These are phyloP conservation scores for Botrylloides violaceus DNA, from an alignment of 23 tunicate genomes.

Conservation along the genomic window DNA sequence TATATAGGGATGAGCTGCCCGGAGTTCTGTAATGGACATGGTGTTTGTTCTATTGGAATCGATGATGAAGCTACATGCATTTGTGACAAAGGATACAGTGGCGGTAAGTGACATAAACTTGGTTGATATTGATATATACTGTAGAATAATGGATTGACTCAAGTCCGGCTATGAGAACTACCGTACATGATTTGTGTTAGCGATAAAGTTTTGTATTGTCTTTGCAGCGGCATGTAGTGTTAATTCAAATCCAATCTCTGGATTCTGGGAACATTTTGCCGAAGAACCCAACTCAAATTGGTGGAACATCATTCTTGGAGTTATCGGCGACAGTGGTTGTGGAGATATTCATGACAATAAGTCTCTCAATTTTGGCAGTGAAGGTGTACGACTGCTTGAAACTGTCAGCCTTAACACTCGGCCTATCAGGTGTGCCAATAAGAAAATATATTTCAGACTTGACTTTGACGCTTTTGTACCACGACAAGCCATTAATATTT, in stretches of 20 bases:
- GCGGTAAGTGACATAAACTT: constrained; percentile 5
- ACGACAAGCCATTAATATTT: too few relatives aligned
- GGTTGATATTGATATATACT: too few relatives aligned
- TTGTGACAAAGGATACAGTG: constrained; percentile 64
- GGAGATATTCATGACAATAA: constrained; percentile 27
- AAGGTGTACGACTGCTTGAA: constrained; percentile 39
- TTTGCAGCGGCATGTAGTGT: constrained; percentile 1
- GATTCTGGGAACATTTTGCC: constrained; percentile 52
- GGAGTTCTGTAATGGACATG: constrained; percentile 56
- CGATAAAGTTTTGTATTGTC: too few relatives aligned
- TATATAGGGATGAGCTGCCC: constrained; percentile 75
- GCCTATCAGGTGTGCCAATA: constrained; percentile 23
- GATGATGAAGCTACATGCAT: constrained; percentile 28
- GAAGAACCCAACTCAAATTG: background rate
- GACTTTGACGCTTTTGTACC: too few relatives aligned
- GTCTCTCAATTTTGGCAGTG: constrained; percentile 40
- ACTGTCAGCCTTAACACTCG: constrained; percentile 51
- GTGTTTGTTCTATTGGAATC: constrained; percentile 16
- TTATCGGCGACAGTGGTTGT: constrained; percentile 7
- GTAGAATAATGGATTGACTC: background rate
- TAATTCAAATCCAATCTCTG: background rate
- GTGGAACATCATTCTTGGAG: constrained; percentile 29
- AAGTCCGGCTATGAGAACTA: too few relatives aligned
- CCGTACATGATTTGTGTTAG: too few relatives aligned
- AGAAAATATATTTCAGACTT: too few relatives aligned